These are phyloP conservation scores for Chunga burmeisteri DNA, from an alignment of 2,113 vertebrate genomes.

Conservation along the genomic window DNA sequence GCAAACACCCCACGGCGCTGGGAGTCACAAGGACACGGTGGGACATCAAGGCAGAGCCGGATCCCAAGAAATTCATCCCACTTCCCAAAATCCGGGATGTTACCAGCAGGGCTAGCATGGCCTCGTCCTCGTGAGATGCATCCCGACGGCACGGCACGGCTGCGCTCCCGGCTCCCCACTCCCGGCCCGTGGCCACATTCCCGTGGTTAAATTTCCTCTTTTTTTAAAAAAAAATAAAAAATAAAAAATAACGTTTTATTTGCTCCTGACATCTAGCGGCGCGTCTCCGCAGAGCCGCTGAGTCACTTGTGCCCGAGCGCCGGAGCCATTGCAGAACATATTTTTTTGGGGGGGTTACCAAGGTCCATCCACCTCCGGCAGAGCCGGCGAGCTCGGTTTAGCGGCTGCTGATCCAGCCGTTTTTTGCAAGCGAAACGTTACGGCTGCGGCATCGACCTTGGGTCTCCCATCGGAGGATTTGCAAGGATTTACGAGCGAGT, in stretches of 20 bases:
- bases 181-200: rapidly evolving
- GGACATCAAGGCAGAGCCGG: neutral
- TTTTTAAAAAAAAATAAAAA: neutral
- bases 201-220: rapidly evolving
- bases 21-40: neutral
- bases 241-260: neutral
- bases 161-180: neutral
- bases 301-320: neutral
- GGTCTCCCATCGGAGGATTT: neutral
- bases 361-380: neutral
- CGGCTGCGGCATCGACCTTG: neutral
- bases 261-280: neutral
- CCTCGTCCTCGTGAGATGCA: rapidly evolving
- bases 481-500: neutral
- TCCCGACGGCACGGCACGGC: neutral
- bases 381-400: neutral
- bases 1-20: neutral
- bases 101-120: rapidly evolving
- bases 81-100: no score
- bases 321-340: neutral
- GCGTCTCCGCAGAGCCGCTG: neutral
- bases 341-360: neutral
- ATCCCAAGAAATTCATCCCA: neutral
- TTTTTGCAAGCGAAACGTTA: rapidly evolving
- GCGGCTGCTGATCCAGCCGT: neutral